Base-by-base conservation (phyloP, 2,888 invertebrate species). In the Allygus modestus region DNA sequence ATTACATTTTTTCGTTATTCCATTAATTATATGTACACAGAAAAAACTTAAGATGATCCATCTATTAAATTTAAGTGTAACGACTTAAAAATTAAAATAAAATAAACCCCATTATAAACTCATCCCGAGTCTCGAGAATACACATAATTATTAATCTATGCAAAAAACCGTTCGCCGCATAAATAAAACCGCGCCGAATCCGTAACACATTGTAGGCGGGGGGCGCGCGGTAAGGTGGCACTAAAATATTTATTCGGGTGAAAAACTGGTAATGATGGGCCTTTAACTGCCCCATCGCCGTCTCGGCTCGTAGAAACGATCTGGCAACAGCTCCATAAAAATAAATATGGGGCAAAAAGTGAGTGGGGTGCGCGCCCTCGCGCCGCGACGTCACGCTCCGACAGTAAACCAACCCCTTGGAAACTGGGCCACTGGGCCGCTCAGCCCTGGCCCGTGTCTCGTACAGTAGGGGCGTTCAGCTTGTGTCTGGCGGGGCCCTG, bases 251-350 rank as follows among this genome's bases (percentile, higher is more conserved):
- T 28, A 65, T 28, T 28, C 15, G 23, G 51, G 51, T 51, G 28
- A 46, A 43, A 77, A 77, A 77, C 77, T 51, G 23, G 77, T 77
- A 77, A 46, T 77, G 51, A 77, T 51, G 51, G 46, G 26, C 12
- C 77, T 46, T 51, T 46, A 51, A 51, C 77, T 77, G 77, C 51
- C 26, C 41, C 73, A 43, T 20, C n/a, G 73, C 71, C 71, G 15
- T 33, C 28, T 71, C 73, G 33, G 23, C 73, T 73, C 9, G 41
- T 43, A 77, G 46, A 77, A 77, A 77, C 77, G 41, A 43, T 46
- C 46, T 51, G 51, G 77, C 77, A 77, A 77, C 77, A 77, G 77
- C 77, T 28, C 77, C 41, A 77, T 77, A 77, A 77, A 77, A 77
- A 77, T 77, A 77, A 77, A 77, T 77, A 77, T 23, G 37, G 77